These are phyloP conservation scores for Scolanthus callimorphus DNA, from an alignment of 92 coral and sea anemone species.

Conservation along the genomic window DNA sequence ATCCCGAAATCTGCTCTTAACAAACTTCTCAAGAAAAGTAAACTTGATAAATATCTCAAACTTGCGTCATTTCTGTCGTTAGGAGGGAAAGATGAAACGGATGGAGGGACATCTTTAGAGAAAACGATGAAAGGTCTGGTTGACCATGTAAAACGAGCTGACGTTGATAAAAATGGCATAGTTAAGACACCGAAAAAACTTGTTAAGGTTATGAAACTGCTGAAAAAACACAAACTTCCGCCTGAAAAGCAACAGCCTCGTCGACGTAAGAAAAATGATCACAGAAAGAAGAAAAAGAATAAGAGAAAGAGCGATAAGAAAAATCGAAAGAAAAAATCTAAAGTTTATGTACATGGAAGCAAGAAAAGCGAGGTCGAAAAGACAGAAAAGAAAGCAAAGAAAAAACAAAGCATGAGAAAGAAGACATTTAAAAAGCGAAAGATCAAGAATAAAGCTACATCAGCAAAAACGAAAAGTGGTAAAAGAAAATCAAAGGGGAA, in stretches of 20 bases:
- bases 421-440: not conserved
- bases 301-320: not conserved
- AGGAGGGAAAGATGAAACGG: slow-evolving; percentile 1
- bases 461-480: too few species aligned
- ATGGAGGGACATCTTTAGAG: not conserved
- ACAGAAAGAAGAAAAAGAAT: too few species aligned
- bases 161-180: not conserved
- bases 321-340: too few species aligned
- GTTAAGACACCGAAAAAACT: not conserved
- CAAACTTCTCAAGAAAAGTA: slow-evolving; percentile 37
- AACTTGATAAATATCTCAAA: slow-evolving; percentile 46
- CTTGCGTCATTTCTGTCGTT: slow-evolving; percentile 22
- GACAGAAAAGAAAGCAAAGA: not conserved
- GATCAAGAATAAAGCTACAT: not conserved
- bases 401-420: too few species aligned
- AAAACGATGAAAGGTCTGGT: not conserved
- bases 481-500: not conserved
- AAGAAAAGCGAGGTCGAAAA: not conserved
- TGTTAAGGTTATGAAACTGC: not conserved
- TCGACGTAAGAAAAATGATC: too few species aligned
- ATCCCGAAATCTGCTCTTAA: slow-evolving; percentile 33
- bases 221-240: not conserved
- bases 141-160: not conserved
- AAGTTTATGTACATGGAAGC: not conserved
- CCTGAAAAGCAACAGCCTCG: not conserved